Evolutionary conservation across 2,797 vertebrate genomes (phyloP).

Genomic region (Gobio occitaniae): DNA sequence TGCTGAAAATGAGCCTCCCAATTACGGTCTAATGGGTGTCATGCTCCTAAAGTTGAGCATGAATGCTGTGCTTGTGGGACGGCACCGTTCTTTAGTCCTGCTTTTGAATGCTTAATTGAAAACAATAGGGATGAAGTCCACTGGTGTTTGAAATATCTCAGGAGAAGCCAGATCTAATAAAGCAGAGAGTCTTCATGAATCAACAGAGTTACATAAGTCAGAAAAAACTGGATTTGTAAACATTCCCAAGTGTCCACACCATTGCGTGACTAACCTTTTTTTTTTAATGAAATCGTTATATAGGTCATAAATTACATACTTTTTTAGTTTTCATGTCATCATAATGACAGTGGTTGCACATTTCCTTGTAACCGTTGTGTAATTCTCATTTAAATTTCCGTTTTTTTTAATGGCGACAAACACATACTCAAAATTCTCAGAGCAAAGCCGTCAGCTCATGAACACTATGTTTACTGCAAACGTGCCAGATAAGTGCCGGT

Average conservation of each 20-base stretch:
- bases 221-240: not conserved
- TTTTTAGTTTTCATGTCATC: not conserved
- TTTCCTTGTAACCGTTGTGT: not conserved
- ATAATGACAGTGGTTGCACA: not conserved
- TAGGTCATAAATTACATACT: not conserved
- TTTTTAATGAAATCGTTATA: not conserved
- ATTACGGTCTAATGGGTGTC: slow-evolving; percentile 37
- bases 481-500: not conserved
- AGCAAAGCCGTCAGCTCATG: not conserved
- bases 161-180: slow-evolving; percentile 14
- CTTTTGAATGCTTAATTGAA: slow-evolving; percentile 18
- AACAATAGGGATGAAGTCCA: not conserved
- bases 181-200: not conserved
- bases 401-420: not conserved
- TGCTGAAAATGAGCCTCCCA: not conserved
- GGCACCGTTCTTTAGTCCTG: not conserved
- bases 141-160: not conserved
- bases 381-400: too few species aligned
- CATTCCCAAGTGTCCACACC: not conserved
- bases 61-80: slow-evolving; percentile 41
- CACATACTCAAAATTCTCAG: not conserved
- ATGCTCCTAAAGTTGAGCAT: slow-evolving; percentile 20
- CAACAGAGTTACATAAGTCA: too few species aligned
- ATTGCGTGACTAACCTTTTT: not conserved
- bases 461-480: not conserved